Conservation (phyloP, 2,888 invertebrate species). For the Opisthograptis luteolata region DNA sequence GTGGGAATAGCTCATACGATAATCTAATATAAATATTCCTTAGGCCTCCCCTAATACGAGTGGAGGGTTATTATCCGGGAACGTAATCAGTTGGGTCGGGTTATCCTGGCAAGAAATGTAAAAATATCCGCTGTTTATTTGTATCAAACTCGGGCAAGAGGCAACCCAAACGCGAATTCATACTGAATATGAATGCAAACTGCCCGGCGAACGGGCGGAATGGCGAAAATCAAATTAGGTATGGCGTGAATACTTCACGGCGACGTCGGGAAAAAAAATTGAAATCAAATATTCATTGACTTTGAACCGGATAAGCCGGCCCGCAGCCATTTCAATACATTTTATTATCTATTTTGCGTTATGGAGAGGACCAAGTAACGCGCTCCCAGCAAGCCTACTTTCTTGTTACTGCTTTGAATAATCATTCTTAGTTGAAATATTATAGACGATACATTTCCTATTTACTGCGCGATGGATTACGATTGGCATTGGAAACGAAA, state of each 20-base stretch:
- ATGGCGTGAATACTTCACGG: conserved; percentile 84
- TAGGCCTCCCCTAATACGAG: conserved; percentile 61
- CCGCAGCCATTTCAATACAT: conserved; percentile 83
- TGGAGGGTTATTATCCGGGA: conserved; percentile 74
- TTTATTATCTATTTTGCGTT: conserved; percentile 82
- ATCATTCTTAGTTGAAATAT: conserved; percentile 30
- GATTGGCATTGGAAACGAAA: conserved; percentile 16
- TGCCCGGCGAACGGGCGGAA: conserved; percentile 79
- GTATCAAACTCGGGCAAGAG: conserved; percentile 80
- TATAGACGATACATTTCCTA: conserved; percentile 21
- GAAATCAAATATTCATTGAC: conserved; percentile 85
- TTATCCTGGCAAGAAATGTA: conserved; percentile 78
- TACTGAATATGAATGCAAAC: conserved; percentile 84
- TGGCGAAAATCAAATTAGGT: conserved; percentile 85
- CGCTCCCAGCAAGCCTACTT: conserved; percentile 49
- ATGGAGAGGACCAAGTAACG: conserved; percentile 53
- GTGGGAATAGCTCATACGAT: conserved; percentile 51
- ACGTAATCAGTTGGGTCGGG: conserved; percentile 83
- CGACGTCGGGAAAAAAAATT: conserved; percentile 81
- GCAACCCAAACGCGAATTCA: conserved; percentile 82
- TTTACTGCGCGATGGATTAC: conserved; percentile 15
- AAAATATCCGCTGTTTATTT: conserved; percentile 84
- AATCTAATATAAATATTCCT: conserved; percentile 69
- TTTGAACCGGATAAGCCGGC: conserved; percentile 84
- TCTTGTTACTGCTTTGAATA: conserved; percentile 40